Percentiles rank a stretch among this genome's conserved stretches.
Evolutionary conservation across 1,140 invertebrate genomes (phyloP).

Genomic region (Xylocopa sonorina): DNA sequence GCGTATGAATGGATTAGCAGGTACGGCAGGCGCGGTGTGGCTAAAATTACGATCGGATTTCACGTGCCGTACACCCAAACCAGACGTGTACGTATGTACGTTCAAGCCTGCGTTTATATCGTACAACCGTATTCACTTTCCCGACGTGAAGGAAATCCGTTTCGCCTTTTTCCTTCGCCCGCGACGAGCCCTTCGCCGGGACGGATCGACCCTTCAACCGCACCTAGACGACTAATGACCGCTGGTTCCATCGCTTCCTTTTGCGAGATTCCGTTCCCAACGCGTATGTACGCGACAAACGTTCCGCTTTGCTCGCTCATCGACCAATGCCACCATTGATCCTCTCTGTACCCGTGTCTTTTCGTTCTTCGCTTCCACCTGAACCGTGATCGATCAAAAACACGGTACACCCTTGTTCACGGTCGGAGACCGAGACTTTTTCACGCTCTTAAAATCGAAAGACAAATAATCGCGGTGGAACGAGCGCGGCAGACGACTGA

Average conservation of each 20-base stretch:
- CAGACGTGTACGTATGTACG: slow-evolving; percentile 60
- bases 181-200: background rate
- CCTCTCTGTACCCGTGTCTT: no score
- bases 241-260: background rate
- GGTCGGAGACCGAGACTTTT: slow-evolving; percentile 19
- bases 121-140: slow-evolving; percentile 9
- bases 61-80: slow-evolving; percentile 67
- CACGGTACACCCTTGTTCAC: slow-evolving; percentile 38
- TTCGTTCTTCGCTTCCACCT: background rate
- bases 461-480: slow-evolving; percentile 79
- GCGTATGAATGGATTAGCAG: slow-evolving; percentile 80
- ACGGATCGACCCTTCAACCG: background rate
- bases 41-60: slow-evolving; percentile 80
- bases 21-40: slow-evolving; percentile 72
- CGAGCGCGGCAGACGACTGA: slow-evolving; percentile 75
- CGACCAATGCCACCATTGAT: no score
- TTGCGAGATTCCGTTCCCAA: no score
- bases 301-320: no score
- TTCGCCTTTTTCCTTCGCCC: background rate
- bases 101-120: slow-evolving; percentile 33
- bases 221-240: background rate
- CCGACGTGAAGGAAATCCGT: background rate
- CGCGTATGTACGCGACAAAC: no score
- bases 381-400: background rate
- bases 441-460: slow-evolving; percentile 77